Evolutionary conservation across 2,888 invertebrate species (phyloP).

Genomic region (Chymomyza fuscimana): DNA sequence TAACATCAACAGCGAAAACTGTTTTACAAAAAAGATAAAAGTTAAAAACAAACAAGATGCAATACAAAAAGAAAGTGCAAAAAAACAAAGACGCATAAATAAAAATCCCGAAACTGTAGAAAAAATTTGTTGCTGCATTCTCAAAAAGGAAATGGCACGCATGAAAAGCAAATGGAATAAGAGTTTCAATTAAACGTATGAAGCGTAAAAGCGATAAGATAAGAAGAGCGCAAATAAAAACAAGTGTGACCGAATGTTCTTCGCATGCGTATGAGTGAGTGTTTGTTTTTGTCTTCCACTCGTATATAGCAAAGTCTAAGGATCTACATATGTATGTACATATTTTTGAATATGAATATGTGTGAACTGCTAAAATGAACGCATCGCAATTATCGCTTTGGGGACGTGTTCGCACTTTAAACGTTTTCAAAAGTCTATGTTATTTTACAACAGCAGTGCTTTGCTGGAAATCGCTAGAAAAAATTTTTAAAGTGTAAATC

Average conservation of each 20-base stretch:
- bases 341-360: too few relatives aligned
- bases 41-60: conserved; percentile 37
- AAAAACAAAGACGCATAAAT: conserved; percentile 3
- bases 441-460: too few relatives aligned
- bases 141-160: conserved; percentile 24
- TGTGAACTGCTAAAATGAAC: too few relatives aligned
- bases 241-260: conserved; percentile 44
- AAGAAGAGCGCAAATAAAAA: conserved; percentile 58
- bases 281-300: conserved; percentile 33
- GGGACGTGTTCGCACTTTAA: too few relatives aligned
- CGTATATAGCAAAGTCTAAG: conserved; percentile 42
- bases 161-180: conserved; percentile 35
- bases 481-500: too few relatives aligned
- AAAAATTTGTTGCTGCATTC: conserved; percentile 24
- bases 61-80: conserved; percentile 23
- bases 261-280: conserved; percentile 7
- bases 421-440: too few relatives aligned
- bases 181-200: conserved; percentile 68
- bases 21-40: conserved; percentile 22
- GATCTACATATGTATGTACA: conserved; percentile 9
- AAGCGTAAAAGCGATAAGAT: conserved; percentile 55
- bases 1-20: conserved; percentile 32
- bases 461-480: too few relatives aligned
- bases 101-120: conserved; percentile 12
- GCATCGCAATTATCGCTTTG: too few relatives aligned